A percentile compares a stretch with the other conserved stretches of the same genome.
Conservation (phyloP, 2,888 invertebrate species). For the Lochmaea crataegi region DNA sequence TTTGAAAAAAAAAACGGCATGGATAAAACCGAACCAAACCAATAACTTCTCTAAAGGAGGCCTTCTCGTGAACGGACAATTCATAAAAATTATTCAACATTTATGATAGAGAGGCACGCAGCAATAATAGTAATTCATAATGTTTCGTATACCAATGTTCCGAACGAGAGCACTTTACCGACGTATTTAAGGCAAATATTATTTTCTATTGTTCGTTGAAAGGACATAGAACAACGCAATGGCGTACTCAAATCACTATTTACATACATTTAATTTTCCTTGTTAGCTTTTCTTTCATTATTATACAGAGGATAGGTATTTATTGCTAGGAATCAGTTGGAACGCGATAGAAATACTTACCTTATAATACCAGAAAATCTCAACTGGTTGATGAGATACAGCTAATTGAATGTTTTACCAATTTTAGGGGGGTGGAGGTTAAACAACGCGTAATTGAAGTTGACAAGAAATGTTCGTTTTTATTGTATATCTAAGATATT, state of each 20-base stretch:
- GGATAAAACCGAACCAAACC: conserved; percentile 13
- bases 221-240: conserved; percentile 25
- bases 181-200: conserved; percentile 32
- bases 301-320: no score
- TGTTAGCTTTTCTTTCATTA: no score
- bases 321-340: no score
- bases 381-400: no score
- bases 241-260: conserved; percentile 15
- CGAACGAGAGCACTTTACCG: conserved; percentile 31
- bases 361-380: no score
- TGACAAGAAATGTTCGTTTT: no score
- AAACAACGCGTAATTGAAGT: no score
- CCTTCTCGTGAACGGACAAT: conserved; percentile 24
- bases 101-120: conserved; percentile 27
- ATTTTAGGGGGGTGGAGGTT: no score
- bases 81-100: conserved; percentile 35
- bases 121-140: conserved; percentile 29
- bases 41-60: conserved; percentile 24
- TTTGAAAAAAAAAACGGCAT: conserved; percentile 9
- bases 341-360: no score
- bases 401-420: no score
- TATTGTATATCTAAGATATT: no score
- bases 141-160: conserved; percentile 20
- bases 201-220: conserved; percentile 40
- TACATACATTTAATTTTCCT: no score